phyloP scores from a whole-genome alignment of 2,113 vertebrate species.

The Rousettus leschenaultii region DNA sequence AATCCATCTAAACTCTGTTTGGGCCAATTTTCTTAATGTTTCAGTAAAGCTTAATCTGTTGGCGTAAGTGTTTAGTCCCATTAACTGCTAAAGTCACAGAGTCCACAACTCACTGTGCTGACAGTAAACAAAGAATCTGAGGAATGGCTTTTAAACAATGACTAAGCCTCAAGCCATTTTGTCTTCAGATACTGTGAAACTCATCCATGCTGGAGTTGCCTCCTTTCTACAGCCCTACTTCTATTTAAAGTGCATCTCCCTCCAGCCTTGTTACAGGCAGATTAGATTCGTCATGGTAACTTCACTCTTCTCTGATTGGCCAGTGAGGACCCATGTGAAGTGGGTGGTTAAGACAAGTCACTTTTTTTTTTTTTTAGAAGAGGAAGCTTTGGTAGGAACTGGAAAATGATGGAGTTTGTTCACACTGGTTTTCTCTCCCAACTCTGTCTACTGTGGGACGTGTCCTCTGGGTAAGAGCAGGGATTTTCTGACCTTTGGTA shows the following conservation, averaged over 20 bases:
- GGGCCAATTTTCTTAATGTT: slow-evolving; percentile 86
- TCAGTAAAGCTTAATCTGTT: slow-evolving; percentile 87
- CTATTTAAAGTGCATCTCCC: slow-evolving; percentile 52
- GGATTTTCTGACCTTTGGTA: background rate
- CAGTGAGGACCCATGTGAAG: background rate
- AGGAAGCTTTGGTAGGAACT: background rate
- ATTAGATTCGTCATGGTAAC: slow-evolving; percentile 74
- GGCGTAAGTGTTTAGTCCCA: slow-evolving; percentile 88
- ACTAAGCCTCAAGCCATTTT: slow-evolving; percentile 81
- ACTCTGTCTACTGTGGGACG: background rate
- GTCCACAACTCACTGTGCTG: slow-evolving; percentile 83
- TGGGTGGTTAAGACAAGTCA: background rate
- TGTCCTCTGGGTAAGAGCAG: background rate
- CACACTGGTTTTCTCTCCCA: background rate
- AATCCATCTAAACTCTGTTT: slow-evolving; percentile 81
- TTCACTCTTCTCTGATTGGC: slow-evolving; percentile 64
- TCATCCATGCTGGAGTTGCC: slow-evolving; percentile 73
- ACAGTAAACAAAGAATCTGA: slow-evolving; percentile 87
- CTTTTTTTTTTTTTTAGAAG: background rate
- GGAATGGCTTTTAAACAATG: slow-evolving; percentile 84
- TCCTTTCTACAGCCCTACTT: slow-evolving; percentile 64
- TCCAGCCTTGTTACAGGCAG: slow-evolving; percentile 69
- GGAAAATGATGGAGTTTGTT: background rate
- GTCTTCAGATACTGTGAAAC: slow-evolving; percentile 79
- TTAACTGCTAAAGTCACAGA: slow-evolving; percentile 89